Evolutionary conservation across 2,888 invertebrate species (phyloP).

Genomic region (Gisinianus flammeolus): DNA sequence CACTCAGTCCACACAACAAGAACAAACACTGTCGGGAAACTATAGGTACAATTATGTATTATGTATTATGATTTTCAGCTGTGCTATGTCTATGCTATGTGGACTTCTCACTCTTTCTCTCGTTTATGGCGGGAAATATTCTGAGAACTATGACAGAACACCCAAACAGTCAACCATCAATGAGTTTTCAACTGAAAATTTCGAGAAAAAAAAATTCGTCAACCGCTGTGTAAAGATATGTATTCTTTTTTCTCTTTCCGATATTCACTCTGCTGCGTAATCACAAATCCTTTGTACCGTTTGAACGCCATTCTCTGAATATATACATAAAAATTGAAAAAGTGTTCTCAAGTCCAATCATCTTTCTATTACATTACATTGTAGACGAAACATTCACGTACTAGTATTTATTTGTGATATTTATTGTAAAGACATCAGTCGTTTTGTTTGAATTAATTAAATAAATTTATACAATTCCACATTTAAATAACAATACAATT

Average conservation of each 20-base stretch:
- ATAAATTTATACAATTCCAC: too few species aligned
- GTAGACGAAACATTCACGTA: too few species aligned
- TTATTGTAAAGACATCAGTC: too few species aligned
- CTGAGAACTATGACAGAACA: conserved; percentile 45
- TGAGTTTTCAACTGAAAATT: conserved; percentile 16
- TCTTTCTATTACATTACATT: too few species aligned
- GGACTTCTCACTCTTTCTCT: neutral
- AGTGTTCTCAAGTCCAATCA: too few species aligned
- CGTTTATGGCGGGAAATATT: conserved; percentile 37
- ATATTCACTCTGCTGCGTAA: conserved; percentile 1
- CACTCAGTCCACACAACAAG: too few species aligned
- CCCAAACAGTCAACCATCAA: conserved; percentile 33
- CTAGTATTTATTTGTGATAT: too few species aligned
- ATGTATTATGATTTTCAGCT: neutral
- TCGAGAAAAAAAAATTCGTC: conserved; percentile 7
- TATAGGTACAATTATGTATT: neutral
- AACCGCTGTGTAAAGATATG: neutral
- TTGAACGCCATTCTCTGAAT: too few species aligned
- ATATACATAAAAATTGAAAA: too few species aligned
- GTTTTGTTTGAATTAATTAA: too few species aligned
- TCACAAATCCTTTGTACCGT: neutral
- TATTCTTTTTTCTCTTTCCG: neutral
- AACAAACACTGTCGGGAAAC: neutral
- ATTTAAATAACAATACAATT: too few species aligned
- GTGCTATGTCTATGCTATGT: neutral